Evolutionary conservation across 2,888 invertebrate species (phyloP).

Genomic region (Drosophila peninsularis): DNA sequence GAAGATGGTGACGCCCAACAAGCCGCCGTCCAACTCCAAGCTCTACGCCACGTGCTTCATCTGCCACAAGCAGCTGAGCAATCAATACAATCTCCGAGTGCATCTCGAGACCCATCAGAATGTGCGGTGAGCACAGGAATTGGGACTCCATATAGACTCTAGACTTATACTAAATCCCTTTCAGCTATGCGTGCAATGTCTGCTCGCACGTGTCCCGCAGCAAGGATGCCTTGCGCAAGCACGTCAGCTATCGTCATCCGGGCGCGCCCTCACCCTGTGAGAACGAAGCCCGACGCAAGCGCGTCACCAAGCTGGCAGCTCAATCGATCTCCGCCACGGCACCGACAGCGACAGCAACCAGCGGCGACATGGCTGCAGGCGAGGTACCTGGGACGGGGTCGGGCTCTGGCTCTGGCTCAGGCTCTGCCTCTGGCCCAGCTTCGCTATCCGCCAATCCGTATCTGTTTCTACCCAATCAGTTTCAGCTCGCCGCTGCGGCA

Average conservation of each 20-base stretch:
- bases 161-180: background rate
- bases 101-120: conserved; percentile 97
- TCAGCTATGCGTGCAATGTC: conserved; percentile 92
- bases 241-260: conserved; percentile 94
- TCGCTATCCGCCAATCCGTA: conserved; percentile 70
- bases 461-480: conserved; percentile 84
- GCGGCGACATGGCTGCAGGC: conserved; percentile 50
- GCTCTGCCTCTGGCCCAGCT: conserved; percentile 14
- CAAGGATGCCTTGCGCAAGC: conserved; percentile 93
- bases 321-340: conserved; percentile 46
- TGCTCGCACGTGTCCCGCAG: conserved; percentile 95
- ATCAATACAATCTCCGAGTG: conserved; percentile 95
- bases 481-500: conserved; percentile 81
- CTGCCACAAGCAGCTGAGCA: conserved; percentile 94
- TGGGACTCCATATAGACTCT: background rate
- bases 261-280: conserved; percentile 85
- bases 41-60: conserved; percentile 91
- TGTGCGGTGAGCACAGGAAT: conserved; percentile 86
- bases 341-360: conserved; percentile 56
- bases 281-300: conserved; percentile 84
- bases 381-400: conserved; percentile 2
- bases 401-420: conserved; percentile 5
- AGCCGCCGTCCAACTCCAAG: conserved; percentile 85
- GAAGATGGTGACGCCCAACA: conserved; percentile 60
- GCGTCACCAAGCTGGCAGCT: conserved; percentile 81